phyloP scores from a whole-genome alignment of 2,113 vertebrate species.

The Anarrhichthys ocellatus region DNA sequence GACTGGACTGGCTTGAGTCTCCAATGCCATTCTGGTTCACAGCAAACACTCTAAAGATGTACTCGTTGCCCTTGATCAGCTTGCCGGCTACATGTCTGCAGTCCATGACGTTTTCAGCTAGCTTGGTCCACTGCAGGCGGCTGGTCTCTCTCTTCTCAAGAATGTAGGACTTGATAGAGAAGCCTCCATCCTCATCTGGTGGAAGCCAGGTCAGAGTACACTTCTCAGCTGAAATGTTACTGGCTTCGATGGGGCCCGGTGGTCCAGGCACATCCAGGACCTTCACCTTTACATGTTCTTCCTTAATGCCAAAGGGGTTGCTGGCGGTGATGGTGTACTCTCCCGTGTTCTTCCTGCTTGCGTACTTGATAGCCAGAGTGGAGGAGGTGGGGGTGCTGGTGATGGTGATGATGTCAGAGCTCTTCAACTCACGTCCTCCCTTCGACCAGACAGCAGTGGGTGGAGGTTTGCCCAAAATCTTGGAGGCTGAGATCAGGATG shows the following conservation, averaged over 20 bases:
- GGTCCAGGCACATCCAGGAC: conserved; percentile 96
- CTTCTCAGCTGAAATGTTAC: conserved; percentile 95
- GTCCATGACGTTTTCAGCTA: conserved; percentile 92
- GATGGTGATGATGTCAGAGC: conserved; percentile 91
- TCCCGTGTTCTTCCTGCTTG: conserved; percentile 95
- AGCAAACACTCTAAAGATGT: conserved; percentile 95
- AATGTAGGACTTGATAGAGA: conserved; percentile 92
- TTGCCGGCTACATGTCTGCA: conserved; percentile 92
- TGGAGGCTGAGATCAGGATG: conserved; percentile 92
- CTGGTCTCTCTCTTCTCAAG: conserved; percentile 99
- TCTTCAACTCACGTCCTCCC: conserved; percentile 94
- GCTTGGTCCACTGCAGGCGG: conserved; percentile 95
- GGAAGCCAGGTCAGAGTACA: conserved; percentile 97
- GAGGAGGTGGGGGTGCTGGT: conserved; percentile 92
- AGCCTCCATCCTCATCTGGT: conserved; percentile 95
- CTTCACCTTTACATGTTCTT: conserved; percentile 93
- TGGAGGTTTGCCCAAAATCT: conserved; percentile 95
- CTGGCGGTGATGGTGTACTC: conserved; percentile 96
- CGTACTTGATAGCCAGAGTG: conserved; percentile 92
- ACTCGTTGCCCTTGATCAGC: conserved; percentile 98
- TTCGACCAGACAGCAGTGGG: conserved; percentile 95
- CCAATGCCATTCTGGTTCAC: conserved; percentile 96
- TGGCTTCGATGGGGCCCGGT: conserved; percentile 93
- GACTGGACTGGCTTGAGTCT: conserved; percentile 91
- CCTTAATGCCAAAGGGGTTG: conserved; percentile 97